phyloP scores from a whole-genome alignment of 2,113 vertebrate genomes.

The Myrmecophaga tridactyla region DNA sequence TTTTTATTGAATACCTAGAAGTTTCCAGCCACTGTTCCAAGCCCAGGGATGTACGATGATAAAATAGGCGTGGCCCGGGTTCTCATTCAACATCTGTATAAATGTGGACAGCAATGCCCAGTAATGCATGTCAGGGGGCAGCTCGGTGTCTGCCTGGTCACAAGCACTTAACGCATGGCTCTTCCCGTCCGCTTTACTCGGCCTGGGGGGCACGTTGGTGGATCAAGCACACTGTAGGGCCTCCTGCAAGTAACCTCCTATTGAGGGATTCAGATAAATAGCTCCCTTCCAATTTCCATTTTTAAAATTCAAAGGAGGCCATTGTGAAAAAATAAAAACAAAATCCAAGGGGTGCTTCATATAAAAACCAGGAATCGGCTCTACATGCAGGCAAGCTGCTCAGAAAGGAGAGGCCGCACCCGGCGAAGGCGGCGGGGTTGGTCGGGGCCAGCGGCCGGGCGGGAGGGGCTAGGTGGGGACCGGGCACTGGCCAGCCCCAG shows the following conservation, averaged over 20 bases:
- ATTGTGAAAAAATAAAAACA: background rate
- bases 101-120: background rate
- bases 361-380: accelerated
- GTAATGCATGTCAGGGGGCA: background rate
- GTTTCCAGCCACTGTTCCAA: background rate
- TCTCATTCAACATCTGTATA: background rate
- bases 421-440: background rate
- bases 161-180: background rate
- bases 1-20: background rate
- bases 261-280: background rate
- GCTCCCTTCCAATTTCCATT: background rate
- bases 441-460: background rate
- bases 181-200: background rate
- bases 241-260: background rate
- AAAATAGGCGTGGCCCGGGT: accelerated
- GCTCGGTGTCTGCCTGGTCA: background rate
- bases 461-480: background rate
- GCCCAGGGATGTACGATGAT: background rate
- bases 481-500: background rate
- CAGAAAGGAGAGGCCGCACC: too few species aligned
- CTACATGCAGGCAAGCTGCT: background rate
- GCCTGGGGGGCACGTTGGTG: background rate
- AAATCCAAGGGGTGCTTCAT: background rate
- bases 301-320: background rate
- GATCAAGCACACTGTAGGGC: background rate